Evolutionary conservation across 1,140 invertebrate species (phyloP).

Genomic region (Pseudomyrmex dendroicus): DNA sequence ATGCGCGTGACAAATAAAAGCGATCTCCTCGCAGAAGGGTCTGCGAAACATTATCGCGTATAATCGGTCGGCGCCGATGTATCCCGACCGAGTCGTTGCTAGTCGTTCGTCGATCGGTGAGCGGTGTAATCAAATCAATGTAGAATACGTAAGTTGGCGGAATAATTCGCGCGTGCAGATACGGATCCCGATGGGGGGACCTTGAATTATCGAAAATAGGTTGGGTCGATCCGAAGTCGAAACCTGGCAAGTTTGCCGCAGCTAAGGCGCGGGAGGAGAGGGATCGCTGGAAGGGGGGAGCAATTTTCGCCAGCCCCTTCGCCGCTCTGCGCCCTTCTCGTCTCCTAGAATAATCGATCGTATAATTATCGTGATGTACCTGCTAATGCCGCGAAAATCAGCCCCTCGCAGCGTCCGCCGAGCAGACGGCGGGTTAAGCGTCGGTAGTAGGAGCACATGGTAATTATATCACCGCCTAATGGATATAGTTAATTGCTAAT

Average conservation of each 20-base stretch:
- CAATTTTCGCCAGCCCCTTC: conserved; percentile 66
- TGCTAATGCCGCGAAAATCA: conserved; percentile 82
- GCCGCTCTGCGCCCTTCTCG: conserved; percentile 58
- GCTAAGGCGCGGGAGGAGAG: conserved; percentile 23
- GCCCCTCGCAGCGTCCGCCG: conserved; percentile 74
- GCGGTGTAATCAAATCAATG: conserved; percentile 3
- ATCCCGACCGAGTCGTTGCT: conserved; percentile 2
- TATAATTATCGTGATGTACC: conserved; percentile 81
- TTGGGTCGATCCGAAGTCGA: conserved; percentile 72
- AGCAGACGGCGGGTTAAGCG: conserved; percentile 80
- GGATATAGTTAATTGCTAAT: conserved; percentile 86
- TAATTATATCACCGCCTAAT: conserved; percentile 86
- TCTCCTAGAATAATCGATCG: conserved; percentile 80
- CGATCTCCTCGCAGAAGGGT: conserved; percentile 15
- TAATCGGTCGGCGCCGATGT: background rate
- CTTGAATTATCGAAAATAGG: conserved; percentile 76
- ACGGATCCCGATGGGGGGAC: conserved; percentile 51
- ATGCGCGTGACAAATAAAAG: conserved; percentile 32
- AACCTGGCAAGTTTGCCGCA: conserved; percentile 69
- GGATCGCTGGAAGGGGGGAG: conserved; percentile 44
- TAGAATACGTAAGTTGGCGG: conserved; percentile 44
- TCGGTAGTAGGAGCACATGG: conserved; percentile 82
- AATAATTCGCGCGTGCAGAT: conserved; percentile 46
- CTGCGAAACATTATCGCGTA: conserved; percentile 7
- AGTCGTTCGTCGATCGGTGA: conserved; percentile 2